Conservation (phyloP, 1,140 invertebrate genomes). For the Harlomillsia oculata region DNA sequence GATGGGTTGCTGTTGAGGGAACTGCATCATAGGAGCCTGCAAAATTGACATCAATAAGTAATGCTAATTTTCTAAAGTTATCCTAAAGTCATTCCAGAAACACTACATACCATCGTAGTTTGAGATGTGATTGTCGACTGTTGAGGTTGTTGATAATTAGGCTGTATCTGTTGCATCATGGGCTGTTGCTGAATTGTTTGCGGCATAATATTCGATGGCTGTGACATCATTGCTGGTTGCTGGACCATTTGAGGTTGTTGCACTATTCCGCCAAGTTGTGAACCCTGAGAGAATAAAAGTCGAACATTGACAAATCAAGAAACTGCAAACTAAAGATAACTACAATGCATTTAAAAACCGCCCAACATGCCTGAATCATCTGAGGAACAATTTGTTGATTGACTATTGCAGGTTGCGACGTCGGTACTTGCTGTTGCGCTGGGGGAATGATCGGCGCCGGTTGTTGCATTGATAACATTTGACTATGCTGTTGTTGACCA, state of each 20-base stretch:
- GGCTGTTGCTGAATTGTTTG: constrained; percentile 21
- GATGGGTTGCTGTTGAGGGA: constrained; percentile 14
- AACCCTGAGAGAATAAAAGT: constrained; percentile 13
- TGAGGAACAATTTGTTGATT: constrained; percentile 26
- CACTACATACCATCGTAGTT: constrained; percentile 11
- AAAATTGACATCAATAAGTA: not conserved
- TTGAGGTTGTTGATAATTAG: constrained; percentile 22
- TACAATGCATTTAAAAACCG: not conserved
- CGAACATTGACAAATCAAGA: not conserved
- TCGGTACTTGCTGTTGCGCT: not conserved
- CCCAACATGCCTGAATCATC: constrained; percentile 13
- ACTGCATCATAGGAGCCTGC: constrained; percentile 13
- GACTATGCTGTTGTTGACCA: constrained; percentile 7
- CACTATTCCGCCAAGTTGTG: constrained; percentile 24
- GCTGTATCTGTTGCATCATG: constrained; percentile 23
- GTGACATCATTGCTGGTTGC: constrained; percentile 13
- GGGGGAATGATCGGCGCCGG: constrained; percentile 23
- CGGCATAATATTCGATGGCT: constrained; percentile 22
- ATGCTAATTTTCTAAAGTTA: not conserved
- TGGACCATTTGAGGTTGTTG: constrained; percentile 17
- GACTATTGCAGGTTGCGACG: constrained; percentile 11
- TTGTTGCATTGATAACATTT: constrained; percentile 23
- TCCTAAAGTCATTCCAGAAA: not conserved
- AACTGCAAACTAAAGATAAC: not conserved
- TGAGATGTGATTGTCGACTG: constrained; percentile 16